A percentile compares a stretch with the other conserved stretches of the same genome.
phyloP scores from a whole-genome alignment of 2,797 vertebrate genomes.

The Catharus ustulatus region DNA sequence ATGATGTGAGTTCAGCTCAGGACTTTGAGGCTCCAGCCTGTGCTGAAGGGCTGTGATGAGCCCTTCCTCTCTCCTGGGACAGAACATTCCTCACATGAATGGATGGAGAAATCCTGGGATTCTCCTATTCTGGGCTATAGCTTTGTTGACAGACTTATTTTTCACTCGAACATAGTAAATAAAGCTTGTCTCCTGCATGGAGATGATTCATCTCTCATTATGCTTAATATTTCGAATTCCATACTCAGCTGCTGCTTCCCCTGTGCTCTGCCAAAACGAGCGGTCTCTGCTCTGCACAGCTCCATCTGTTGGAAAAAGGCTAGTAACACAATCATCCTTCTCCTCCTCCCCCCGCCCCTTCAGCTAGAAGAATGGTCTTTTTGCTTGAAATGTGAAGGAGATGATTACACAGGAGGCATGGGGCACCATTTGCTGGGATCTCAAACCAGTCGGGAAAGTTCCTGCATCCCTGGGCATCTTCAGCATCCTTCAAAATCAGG shows the following conservation, averaged over 20 bases:
- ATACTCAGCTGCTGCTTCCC: neutral
- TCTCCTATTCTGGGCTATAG: neutral
- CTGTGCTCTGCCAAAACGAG: neutral
- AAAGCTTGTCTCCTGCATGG: neutral
- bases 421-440: neutral
- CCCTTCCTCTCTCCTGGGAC: neutral
- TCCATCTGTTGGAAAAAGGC: constrained; percentile 49
- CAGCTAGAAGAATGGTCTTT: neutral
- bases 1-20: neutral
- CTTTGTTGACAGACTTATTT: constrained; percentile 41
- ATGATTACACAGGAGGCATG: neutral
- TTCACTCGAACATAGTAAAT: constrained; percentile 2
- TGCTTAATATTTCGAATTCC: constrained; percentile 11
- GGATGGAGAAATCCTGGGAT: neutral
- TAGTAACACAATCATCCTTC: neutral
- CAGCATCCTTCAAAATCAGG: neutral
- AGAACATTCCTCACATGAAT: neutral
- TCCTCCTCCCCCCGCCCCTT: rapidly evolving
- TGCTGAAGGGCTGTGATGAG: neutral
- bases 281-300: neutral
- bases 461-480: neutral
- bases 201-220: constrained; percentile 35
- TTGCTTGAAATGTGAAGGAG: neutral
- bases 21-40: neutral
- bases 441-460: rapidly evolving